These are phyloP conservation scores for Cepaea hortensis DNA, from an alignment of 2,888 invertebrate species.

Conservation along the genomic window DNA sequence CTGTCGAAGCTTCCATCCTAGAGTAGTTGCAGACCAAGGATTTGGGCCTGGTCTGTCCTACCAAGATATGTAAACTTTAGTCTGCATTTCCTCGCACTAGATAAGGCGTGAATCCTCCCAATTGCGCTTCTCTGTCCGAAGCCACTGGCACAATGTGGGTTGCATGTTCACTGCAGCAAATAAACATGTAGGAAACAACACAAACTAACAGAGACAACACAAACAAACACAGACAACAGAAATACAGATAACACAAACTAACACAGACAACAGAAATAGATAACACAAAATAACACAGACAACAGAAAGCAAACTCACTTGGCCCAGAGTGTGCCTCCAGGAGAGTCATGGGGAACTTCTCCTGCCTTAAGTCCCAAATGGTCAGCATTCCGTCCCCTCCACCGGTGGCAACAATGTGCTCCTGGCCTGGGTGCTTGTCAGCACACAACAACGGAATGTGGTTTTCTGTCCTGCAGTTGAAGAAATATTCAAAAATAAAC, in stretches of 20 bases:
- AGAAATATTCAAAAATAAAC: neutral
- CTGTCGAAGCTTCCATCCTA: too few relatives aligned
- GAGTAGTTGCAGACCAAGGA: too few relatives aligned
- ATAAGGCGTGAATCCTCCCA: too few relatives aligned
- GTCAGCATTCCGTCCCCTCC: conserved; percentile 89
- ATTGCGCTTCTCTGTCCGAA: too few relatives aligned
- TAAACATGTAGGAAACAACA: too few relatives aligned
- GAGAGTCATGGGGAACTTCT: conserved; percentile 88
- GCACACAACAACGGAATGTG: conserved; percentile 82
- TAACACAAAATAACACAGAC: neutral
- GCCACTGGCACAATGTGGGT: too few relatives aligned
- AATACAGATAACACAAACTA: neutral
- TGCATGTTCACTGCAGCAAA: too few relatives aligned
- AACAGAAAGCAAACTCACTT: conserved; percentile 58
- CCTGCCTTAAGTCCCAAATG: conserved; percentile 92
- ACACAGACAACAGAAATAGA: neutral
- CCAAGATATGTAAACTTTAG: too few relatives aligned
- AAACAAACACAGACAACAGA: too few relatives aligned
- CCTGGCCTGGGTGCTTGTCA: conserved; percentile 89
- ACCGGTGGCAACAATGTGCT: conserved; percentile 89
- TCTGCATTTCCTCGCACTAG: too few relatives aligned
- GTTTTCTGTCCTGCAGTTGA: conserved; percentile 70
- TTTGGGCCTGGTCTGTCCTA: too few relatives aligned
- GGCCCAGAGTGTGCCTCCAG: conserved; percentile 85
- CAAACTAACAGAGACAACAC: too few relatives aligned